phyloP scores from a whole-genome alignment of 2,113 vertebrate genomes.

The Uria aalge region DNA sequence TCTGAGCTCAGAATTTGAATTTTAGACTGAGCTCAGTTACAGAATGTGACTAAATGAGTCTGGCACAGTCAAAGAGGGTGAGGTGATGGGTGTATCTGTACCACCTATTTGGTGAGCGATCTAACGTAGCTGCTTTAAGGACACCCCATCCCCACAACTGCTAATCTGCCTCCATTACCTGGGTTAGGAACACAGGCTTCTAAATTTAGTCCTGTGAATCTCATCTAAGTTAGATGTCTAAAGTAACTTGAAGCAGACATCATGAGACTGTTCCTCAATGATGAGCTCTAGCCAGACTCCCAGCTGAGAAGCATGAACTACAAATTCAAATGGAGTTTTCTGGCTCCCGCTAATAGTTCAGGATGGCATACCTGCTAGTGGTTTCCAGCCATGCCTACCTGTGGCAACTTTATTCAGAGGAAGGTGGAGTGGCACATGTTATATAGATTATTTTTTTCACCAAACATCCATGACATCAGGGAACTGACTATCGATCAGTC shows the following conservation, averaged over 20 bases:
- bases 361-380: not conserved
- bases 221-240: not conserved
- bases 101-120: not conserved
- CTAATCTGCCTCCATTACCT: not conserved
- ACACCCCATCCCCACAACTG: not conserved
- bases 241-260: not conserved
- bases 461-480: slow-evolving; percentile 23
- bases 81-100: not conserved
- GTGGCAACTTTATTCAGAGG: not conserved
- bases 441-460: not conserved
- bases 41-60: not conserved
- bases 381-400: not conserved
- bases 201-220: not conserved
- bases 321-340: not conserved
- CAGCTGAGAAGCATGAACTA: not conserved
- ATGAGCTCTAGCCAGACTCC: not conserved
- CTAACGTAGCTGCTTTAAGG: not conserved
- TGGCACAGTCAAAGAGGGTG: not conserved
- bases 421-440: not conserved
- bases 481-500: not conserved
- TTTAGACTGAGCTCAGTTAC: not conserved
- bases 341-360: not conserved
- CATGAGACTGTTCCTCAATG: not conserved
- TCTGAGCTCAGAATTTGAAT: not conserved
- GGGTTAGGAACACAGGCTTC: not conserved